Conservation (phyloP, 2,113 vertebrate species). For the Phainopepla nitens region DNA sequence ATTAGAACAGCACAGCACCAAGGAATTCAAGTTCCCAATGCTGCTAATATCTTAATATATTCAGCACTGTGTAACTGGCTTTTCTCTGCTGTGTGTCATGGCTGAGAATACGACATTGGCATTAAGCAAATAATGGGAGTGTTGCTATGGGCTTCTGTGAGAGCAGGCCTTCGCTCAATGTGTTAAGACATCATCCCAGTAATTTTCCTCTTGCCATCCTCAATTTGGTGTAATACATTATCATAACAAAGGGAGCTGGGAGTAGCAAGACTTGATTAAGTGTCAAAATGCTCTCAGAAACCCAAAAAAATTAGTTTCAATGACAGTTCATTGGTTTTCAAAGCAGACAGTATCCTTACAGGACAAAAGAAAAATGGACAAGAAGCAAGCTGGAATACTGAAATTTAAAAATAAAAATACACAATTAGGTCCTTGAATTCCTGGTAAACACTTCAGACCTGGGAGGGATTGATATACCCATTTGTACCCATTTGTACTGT, state of each 20-base stretch:
- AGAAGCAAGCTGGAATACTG: background rate
- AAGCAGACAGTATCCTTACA: background rate
- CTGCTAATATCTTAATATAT: background rate
- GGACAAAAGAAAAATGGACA: background rate
- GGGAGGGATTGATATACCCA: background rate
- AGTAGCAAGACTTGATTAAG: background rate
- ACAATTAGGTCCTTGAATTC: background rate
- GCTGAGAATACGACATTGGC: background rate
- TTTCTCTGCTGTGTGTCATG: background rate
- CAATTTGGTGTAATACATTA: slow-evolving; percentile 1
- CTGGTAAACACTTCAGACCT: fast-evolving
- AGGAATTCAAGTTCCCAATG: background rate
- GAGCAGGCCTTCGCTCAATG: background rate
- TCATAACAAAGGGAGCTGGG: slow-evolving; percentile 13
- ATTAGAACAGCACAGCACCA: background rate
- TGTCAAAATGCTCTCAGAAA: slow-evolving; percentile 6
- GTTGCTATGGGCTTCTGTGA: background rate
- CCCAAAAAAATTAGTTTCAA: background rate
- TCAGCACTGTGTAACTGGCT: background rate
- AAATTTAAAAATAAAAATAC: background rate
- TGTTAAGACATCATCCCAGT: background rate
- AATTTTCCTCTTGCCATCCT: slow-evolving; percentile 28
- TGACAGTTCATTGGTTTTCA: background rate
- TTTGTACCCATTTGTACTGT: background rate
- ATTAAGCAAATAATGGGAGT: background rate